Base-by-base conservation (phyloP, 2,888 invertebrate genomes). In the Macropis europaea region DNA sequence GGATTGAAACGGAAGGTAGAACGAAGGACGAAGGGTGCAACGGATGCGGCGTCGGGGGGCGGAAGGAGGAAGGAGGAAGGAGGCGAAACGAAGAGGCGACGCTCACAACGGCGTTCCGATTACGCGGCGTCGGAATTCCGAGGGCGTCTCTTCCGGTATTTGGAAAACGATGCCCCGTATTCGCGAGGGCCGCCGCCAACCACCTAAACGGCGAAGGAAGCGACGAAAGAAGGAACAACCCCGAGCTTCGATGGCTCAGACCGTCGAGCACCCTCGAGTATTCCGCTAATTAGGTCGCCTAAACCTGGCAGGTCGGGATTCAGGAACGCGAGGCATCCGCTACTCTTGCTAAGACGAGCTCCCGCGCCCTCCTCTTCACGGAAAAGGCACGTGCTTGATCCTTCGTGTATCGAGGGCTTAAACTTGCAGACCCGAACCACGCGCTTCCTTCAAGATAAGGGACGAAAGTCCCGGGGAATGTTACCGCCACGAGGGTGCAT, bases 231-330 rank as follows among this genome's bases (percentile, higher is more conserved):
- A 75, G 67, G 69, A 67, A 66, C 71, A 52, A 53, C 53, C 63
- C n/a, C 3, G 15, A 43, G 22, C 68, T 59, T 48, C 40, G 57
- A 53, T 54, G 64, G 36, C 17, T 57, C 42, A 40, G 38, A 54
- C 30, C 59, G 34, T 22, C 28, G 45, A 48, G 26, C 2, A 50
- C 30, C 26, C 79, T 73, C 75, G 81, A 80, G 82, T 86, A 88
- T 87, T 87, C 83, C 81, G 85, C 85, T 88, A 88, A 88, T 88
- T 88, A 88, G 87, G 87, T 88, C 87, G 86, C 82, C 74, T n/a
- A n/a, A n/a, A n/a, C n/a, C 62, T 72, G 79, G 71, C 76, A 73
- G 66, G 73, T 83, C 79, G 82, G 83, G 82, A 84, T 87, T 84
- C 81, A 84, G 86, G 87, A 86, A 87, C 84, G 87, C 83, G 53